Evolutionary conservation across 2,113 vertebrate species (phyloP).

Genomic region (Varanus salvator): DNA sequence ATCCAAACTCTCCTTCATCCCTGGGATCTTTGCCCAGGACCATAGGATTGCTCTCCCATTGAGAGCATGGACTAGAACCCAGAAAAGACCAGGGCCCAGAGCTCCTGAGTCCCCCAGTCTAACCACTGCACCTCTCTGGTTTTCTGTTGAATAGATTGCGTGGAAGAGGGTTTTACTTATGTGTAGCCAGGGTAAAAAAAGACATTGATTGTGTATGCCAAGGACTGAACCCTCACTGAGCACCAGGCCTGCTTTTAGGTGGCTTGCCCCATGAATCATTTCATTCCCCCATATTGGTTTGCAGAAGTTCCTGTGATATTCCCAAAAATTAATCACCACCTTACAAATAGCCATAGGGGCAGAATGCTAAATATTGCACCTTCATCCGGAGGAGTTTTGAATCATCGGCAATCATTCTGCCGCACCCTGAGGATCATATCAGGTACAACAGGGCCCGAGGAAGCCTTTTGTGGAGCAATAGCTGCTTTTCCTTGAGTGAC

Average conservation of each 20-base stretch:
- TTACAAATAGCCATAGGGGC: accelerated
- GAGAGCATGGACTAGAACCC: no score
- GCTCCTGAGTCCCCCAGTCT: no score
- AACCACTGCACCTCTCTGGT: no score
- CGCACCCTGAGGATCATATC: accelerated
- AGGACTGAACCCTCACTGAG: not conserved
- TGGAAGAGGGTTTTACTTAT: not conserved
- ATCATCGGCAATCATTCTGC: accelerated
- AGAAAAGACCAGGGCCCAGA: no score
- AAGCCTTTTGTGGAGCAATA: accelerated
- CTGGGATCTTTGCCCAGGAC: no score
- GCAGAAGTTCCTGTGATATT: not conserved
- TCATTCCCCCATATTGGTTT: not conserved
- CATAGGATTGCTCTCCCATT: no score
- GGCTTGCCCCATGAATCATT: accelerated
- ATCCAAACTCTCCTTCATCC: no score
- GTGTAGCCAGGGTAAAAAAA: not conserved
- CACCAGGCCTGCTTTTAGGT: accelerated
- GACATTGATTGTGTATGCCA: not conserved
- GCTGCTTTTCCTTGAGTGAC: not conserved
- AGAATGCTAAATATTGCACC: accelerated
- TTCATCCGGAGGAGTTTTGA: not conserved
- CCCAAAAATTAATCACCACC: not conserved
- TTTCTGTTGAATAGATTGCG: no score
- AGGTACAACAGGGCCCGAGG: accelerated